Conservation (phyloP, 2,888 invertebrate genomes). For the Dasysyrphus tricinctus region DNA sequence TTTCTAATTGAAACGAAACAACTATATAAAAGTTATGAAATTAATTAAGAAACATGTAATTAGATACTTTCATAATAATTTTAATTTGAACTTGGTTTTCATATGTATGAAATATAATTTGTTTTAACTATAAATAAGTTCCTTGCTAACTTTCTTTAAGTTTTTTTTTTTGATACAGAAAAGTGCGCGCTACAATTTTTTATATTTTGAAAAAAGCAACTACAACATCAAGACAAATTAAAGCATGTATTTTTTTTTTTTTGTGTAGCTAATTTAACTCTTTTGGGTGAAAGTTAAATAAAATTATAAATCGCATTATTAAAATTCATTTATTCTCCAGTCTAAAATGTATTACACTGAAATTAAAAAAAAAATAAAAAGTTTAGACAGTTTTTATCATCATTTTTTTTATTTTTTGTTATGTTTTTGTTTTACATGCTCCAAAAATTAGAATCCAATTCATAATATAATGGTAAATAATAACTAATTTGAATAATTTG, state of each 20-base stretch:
- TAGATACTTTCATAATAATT: constrained; percentile 29
- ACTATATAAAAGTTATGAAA: constrained; percentile 2
- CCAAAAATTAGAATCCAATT: constrained; percentile 67
- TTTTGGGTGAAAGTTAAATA: not conserved
- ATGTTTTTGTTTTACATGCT: constrained; percentile 59
- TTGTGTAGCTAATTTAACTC: not conserved
- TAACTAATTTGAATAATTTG: constrained; percentile 49
- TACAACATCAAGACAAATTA: not conserved
- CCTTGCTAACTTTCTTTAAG: not conserved
- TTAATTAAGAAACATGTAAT: constrained; percentile 10
- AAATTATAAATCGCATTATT: not conserved
- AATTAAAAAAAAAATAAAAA: constrained; percentile 15
- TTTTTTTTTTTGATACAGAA: constrained; percentile 17
- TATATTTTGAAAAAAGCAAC: not conserved
- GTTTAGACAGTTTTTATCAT: constrained; percentile 16
- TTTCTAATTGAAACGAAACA: constrained; percentile 7
- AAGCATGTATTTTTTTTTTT: not conserved
- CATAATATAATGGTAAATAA: constrained; percentile 56
- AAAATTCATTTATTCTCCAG: not conserved
- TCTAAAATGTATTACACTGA: not conserved
- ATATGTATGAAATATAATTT: constrained; percentile 4
- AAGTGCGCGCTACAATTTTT: constrained; percentile 9
- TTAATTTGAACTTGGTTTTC: constrained; percentile 69
- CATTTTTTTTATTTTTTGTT: constrained; percentile 47
- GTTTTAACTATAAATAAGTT: constrained; percentile 13